Evolutionary conservation across 2,113 vertebrate genomes (phyloP).

Genomic region (Strigops habroptila): DNA sequence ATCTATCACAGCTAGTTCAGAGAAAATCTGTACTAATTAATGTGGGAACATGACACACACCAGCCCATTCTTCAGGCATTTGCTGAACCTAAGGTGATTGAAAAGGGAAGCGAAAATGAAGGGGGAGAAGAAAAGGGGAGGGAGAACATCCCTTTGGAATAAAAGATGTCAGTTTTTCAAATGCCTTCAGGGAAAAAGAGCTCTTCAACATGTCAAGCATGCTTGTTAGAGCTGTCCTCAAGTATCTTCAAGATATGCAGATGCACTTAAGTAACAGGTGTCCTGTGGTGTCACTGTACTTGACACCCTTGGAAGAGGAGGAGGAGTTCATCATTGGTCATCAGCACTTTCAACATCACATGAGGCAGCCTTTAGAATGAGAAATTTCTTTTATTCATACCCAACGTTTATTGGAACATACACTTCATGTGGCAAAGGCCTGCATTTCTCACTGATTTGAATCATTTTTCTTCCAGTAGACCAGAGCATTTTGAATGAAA

Average conservation of each 20-base stretch:
- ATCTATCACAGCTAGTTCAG: slow-evolving; percentile 32
- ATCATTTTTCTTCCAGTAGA: neutral
- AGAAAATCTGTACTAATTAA: slow-evolving; percentile 54
- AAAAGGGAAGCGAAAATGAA: slow-evolving; percentile 22
- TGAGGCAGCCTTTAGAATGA: neutral
- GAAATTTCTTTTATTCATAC: neutral
- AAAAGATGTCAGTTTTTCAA: slow-evolving; percentile 34
- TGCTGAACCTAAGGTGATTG: slow-evolving; percentile 33
- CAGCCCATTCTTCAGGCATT: slow-evolving; percentile 26
- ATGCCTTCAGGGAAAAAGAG: neutral
- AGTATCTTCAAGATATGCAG: slow-evolving; percentile 10
- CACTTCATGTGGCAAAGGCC: neutral
- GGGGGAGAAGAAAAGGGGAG: slow-evolving; percentile 24
- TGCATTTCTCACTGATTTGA: neutral
- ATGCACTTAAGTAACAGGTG: slow-evolving; percentile 6
- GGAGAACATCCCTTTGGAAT: slow-evolving; percentile 8
- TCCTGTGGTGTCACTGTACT: neutral
- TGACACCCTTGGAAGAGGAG: neutral
- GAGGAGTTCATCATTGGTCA: neutral
- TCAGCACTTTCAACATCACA: neutral
- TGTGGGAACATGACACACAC: slow-evolving; percentile 27
- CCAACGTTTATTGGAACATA: neutral
- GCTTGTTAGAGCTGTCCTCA: slow-evolving; percentile 30
- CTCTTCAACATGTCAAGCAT: neutral
- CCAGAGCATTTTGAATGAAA: neutral